Evolutionary conservation across 2,888 invertebrate genomes (phyloP).

Genomic region (Lydus trimaculatus): DNA sequence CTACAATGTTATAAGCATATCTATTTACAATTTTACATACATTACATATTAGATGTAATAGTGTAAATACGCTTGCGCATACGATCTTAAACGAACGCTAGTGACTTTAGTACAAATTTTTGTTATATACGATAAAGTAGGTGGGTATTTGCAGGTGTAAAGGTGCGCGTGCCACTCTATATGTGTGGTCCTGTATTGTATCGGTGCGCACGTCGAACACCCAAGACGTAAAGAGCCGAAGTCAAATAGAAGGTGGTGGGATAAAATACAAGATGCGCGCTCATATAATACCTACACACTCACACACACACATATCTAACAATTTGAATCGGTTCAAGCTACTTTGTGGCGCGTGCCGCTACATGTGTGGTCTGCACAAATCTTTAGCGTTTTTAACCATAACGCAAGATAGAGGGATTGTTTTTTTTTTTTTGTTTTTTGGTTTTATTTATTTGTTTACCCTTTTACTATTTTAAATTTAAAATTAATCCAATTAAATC

Average conservation of each 20-base stretch:
- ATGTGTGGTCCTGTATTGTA: constrained; percentile 40
- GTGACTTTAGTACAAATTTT: background rate
- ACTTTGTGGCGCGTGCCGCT: constrained; percentile 36
- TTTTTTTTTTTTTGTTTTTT: too few species aligned
- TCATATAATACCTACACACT: background rate
- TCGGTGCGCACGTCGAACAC: constrained; percentile 37
- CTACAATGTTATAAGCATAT: too few species aligned
- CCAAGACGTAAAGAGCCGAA: constrained; percentile 38
- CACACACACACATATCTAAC: too few species aligned
- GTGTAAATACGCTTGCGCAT: constrained; percentile 26
- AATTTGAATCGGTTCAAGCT: constrained; percentile 21
- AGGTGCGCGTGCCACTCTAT: constrained; percentile 43
- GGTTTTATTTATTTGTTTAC: too few species aligned
- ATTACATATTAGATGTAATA: background rate
- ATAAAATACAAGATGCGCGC: constrained; percentile 4
- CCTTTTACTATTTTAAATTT: background rate
- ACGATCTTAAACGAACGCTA: constrained; percentile 22
- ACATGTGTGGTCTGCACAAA: constrained; percentile 36
- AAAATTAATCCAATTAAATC: background rate
- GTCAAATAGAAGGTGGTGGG: constrained; percentile 21
- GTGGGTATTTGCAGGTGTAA: constrained; percentile 3
- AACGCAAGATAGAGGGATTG: too few species aligned
- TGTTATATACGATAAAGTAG: background rate
- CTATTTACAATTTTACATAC: background rate
- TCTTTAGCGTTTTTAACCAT: constrained; percentile 12